Conservation (phyloP, 2,888 invertebrate species). For the Platypus cylindrus region DNA sequence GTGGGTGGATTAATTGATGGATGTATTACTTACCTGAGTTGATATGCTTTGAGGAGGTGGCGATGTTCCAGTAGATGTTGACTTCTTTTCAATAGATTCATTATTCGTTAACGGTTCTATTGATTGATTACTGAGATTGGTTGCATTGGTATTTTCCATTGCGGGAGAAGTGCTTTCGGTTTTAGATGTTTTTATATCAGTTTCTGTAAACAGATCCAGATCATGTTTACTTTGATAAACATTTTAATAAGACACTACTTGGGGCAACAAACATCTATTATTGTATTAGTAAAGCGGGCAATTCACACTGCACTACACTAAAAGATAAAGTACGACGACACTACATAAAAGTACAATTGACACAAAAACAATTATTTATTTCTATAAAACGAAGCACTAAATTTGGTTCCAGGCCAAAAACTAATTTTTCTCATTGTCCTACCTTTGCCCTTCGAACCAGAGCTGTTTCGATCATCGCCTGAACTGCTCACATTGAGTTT, state of each 20-base stretch:
- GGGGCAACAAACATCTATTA: too few species aligned
- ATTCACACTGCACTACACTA: slow-evolving; percentile 9
- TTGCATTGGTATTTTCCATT: slow-evolving; percentile 32
- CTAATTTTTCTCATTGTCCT: slow-evolving; percentile 60
- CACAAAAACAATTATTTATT: slow-evolving; percentile 17
- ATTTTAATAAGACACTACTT: too few species aligned
- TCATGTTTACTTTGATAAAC: neutral
- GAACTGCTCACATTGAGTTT: slow-evolving; percentile 18
- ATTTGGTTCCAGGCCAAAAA: slow-evolving; percentile 61
- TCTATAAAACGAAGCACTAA: slow-evolving; percentile 29
- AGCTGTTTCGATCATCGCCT: slow-evolving; percentile 18
- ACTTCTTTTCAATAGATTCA: slow-evolving; percentile 16
- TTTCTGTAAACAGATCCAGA: neutral
- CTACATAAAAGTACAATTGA: slow-evolving; percentile 5
- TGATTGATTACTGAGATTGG: slow-evolving; percentile 13
- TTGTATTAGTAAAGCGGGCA: slow-evolving; percentile 20
- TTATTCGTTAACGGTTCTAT: slow-evolving; percentile 15
- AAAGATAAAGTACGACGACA: slow-evolving; percentile 9
- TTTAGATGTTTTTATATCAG: slow-evolving; percentile 38
- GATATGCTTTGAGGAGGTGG: slow-evolving; percentile 80
- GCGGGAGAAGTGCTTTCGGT: slow-evolving; percentile 54
- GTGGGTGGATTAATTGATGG: neutral
- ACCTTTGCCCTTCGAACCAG: slow-evolving; percentile 41
- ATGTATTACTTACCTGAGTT: slow-evolving; percentile 46
- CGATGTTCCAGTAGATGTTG: slow-evolving; percentile 63